Base-by-base conservation (phyloP, 2,113 vertebrate genomes). In the Otocyon megalotis region DNA sequence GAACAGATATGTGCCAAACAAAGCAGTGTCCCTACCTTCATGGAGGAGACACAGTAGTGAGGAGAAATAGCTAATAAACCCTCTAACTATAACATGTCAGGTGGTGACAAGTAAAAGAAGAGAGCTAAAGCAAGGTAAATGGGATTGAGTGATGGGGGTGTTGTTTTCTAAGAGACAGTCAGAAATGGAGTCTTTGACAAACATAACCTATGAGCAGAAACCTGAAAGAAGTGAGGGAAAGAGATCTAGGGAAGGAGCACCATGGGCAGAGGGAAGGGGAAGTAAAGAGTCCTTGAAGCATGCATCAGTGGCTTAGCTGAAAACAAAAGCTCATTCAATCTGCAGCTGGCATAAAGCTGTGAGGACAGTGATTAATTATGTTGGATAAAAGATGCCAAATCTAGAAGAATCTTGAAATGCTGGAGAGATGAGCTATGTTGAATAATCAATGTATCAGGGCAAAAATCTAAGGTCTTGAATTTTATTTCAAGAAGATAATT, bases 361-460 rank as follows among this genome's bases (percentile, higher is more conserved):
- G 84, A 80, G 54, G 56, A 67, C 30, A 83, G 93, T 26, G 19
- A 90, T 58, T 26, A 43, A 53, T 7, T 24, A 19, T 30, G 24
- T 15, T 24, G 50, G 32, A 88, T 77, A 53, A 50, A 94, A 87
- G 28, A 90, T 58, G 50, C 16, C 76, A 74, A 62, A 87, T 83
- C 50, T 37, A 89, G 79, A 81, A 92, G 84, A 67, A 89, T 43
- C 37, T 74, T 79, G 50, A 79, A 94, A 90, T 69, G 14, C 26
- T 69, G 15, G n/a, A 74, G 17, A 74, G 54, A 67, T 35, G 37
- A 56, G 15, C 28, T 17, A 19, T 50, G 0, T 26, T 79, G 79
- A 95, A 20, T 43, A 84, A 85, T 83, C 28, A 86, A 76, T 63
- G 24, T 10, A 81, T 65, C 54, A 20, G 14, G 60, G 26, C n/a